Conservation (phyloP, 2,888 invertebrate genomes). For the Stramonita haemastoma region DNA sequence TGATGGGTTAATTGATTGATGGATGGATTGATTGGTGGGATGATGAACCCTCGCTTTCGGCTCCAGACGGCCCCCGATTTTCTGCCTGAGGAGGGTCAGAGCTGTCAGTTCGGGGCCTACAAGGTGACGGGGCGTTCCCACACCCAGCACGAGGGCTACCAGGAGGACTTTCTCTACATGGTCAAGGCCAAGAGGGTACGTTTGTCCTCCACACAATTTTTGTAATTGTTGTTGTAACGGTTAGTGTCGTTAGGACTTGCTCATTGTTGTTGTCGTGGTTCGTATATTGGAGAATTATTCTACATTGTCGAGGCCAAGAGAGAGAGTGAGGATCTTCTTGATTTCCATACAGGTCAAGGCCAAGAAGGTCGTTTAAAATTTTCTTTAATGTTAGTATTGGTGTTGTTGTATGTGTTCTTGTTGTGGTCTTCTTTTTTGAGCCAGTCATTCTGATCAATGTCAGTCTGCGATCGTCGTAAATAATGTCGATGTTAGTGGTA, state of each 20-base stretch:
- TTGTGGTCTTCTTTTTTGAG: not conserved
- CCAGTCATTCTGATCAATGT: not conserved
- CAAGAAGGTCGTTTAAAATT: too few relatives aligned
- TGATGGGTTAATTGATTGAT: too few relatives aligned
- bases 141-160: conserved; percentile 29
- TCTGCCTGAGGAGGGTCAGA: conserved; percentile 37
- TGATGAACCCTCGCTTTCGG: not conserved
- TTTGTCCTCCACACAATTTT: not conserved
- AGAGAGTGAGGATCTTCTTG: not conserved
- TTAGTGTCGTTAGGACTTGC: not conserved
- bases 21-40: not conserved
- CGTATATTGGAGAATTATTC: not conserved
- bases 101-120: conserved; percentile 27
- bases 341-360: too few relatives aligned
- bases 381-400: too few relatives aligned
- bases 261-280: not conserved
- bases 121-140: conserved; percentile 21
- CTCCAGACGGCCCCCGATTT: conserved; percentile 31
- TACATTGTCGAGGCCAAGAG: not conserved
- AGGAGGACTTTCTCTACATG: conserved; percentile 26
- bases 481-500: not conserved
- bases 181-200: conserved; percentile 32
- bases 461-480: not conserved
- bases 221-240: not conserved
- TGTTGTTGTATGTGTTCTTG: not conserved